A percentile compares a stretch with the other conserved stretches of the same genome.
Evolutionary conservation across 2,888 invertebrate species (phyloP).

Genomic region (Rambutsinella grinnellia): DNA sequence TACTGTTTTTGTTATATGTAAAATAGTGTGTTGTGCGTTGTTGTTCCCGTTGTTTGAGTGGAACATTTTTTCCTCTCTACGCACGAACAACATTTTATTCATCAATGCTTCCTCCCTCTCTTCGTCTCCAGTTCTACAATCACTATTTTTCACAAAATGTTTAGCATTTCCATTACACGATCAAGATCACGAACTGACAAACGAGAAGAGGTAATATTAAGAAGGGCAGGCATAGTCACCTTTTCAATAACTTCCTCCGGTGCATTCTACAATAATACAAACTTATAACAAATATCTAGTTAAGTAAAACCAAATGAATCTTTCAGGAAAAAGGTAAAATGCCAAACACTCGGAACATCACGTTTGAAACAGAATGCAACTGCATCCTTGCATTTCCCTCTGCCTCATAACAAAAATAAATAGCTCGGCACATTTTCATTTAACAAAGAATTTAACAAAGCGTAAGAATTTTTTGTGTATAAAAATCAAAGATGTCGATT

Average conservation of each 20-base stretch:
- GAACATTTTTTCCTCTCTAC: conserved; percentile 18
- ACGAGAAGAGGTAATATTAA: conserved; percentile 22
- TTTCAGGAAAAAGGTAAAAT: conserved; percentile 32
- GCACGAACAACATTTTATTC: conserved; percentile 38
- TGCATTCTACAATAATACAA: conserved; percentile 4
- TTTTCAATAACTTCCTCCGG: conserved; percentile 43
- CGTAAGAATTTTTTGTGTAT: conserved; percentile 13
- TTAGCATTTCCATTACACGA: conserved; percentile 43
- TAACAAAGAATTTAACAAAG: conserved; percentile 41
- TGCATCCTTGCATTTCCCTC: neutral
- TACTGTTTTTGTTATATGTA: conserved; percentile 27
- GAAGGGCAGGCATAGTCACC: neutral
- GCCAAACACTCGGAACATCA: conserved; percentile 36
- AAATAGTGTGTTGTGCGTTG: neutral
- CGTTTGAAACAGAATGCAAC: conserved; percentile 15
- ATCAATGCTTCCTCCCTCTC: conserved; percentile 11
- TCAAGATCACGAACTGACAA: conserved; percentile 33
- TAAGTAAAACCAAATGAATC: neutral
- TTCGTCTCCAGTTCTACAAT: neutral
- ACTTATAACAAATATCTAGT: neutral
- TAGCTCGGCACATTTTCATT: conserved; percentile 37
- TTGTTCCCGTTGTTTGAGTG: conserved; percentile 18
- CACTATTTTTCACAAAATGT: conserved; percentile 8
- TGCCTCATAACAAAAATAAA: conserved; percentile 37
- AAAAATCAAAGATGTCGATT: conserved; percentile 12